phyloP scores from a whole-genome alignment of 2,113 vertebrate species.

The Etia nguti region DNA sequence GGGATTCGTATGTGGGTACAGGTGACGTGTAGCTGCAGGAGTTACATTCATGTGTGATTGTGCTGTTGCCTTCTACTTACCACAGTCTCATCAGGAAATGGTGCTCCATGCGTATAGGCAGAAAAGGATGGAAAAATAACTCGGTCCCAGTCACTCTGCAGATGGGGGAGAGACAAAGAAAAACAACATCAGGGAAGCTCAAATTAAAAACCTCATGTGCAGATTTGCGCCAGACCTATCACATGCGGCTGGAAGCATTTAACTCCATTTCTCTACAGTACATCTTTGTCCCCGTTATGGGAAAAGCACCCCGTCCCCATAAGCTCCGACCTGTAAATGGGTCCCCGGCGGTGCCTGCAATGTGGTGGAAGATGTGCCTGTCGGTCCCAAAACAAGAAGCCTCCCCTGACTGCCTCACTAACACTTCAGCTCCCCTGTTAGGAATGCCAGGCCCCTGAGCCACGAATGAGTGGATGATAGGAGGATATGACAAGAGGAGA shows the following conservation, averaged over 20 bases:
- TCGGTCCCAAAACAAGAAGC: conserved; percentile 32
- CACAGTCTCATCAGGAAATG: conserved; percentile 68
- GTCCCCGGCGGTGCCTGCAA: conserved; percentile 23
- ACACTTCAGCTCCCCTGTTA: not conserved
- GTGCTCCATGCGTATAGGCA: conserved; percentile 56
- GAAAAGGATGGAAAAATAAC: conserved; percentile 26
- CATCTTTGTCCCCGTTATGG: not conserved
- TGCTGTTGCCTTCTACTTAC: conserved; percentile 39
- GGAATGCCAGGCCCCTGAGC: not conserved
- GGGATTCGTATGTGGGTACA: conserved; percentile 25
- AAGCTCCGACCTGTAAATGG: conserved; percentile 39
- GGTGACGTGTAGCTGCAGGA: conserved; percentile 23
- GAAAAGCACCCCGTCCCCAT: conserved; percentile 6
- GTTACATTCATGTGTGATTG: not conserved
- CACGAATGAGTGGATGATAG: not conserved
- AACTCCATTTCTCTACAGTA: not conserved
- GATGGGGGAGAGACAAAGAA: not conserved
- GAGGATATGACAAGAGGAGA: not conserved
- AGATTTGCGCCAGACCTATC: not conserved
- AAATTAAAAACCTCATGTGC: not conserved
- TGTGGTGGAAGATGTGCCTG: conserved; percentile 29
- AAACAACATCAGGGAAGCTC: conserved; percentile 5
- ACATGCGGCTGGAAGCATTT: not conserved
- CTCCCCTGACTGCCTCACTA: not conserved
- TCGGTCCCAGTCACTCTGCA: conserved; percentile 17